These are phyloP conservation scores for Grammomys dolichurus DNA, from an alignment of 2,113 vertebrate species.

Conservation along the genomic window DNA sequence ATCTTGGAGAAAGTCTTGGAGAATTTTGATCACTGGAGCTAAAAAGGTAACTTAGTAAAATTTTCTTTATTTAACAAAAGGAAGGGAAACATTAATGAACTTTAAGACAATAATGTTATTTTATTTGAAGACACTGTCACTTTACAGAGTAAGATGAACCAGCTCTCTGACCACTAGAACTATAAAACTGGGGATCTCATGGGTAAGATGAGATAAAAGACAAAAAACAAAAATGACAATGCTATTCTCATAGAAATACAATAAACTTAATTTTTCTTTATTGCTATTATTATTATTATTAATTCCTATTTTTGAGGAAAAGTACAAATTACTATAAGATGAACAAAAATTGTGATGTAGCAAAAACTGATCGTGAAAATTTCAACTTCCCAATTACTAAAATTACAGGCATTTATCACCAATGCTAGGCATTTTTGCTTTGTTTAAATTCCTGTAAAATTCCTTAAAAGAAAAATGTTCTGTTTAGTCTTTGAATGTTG, in stretches of 20 bases:
- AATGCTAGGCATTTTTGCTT: background rate
- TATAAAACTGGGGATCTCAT: background rate
- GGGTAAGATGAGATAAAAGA: background rate
- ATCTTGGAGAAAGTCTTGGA: background rate
- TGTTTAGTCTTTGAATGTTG: background rate
- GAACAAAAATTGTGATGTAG: background rate
- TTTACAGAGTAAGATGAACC: background rate
- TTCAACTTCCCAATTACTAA: background rate
- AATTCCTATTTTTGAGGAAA: background rate
- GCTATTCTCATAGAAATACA: background rate
- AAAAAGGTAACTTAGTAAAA: background rate
- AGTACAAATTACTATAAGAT: too few relatives aligned
- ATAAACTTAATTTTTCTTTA: background rate
- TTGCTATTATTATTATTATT: background rate
- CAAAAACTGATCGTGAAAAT: background rate
- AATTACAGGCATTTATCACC: background rate
- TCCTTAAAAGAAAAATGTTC: background rate
- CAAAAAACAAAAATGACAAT: background rate
- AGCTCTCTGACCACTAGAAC: background rate
- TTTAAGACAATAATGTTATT: background rate
- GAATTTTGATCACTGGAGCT: background rate
- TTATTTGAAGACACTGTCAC: background rate
- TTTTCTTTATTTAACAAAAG: constrained; percentile 3
- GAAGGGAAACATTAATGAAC: background rate
- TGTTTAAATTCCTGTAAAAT: background rate